These are phyloP conservation scores for Anniella stebbinsi DNA, from an alignment of 2,797 vertebrate species.

Conservation along the genomic window DNA sequence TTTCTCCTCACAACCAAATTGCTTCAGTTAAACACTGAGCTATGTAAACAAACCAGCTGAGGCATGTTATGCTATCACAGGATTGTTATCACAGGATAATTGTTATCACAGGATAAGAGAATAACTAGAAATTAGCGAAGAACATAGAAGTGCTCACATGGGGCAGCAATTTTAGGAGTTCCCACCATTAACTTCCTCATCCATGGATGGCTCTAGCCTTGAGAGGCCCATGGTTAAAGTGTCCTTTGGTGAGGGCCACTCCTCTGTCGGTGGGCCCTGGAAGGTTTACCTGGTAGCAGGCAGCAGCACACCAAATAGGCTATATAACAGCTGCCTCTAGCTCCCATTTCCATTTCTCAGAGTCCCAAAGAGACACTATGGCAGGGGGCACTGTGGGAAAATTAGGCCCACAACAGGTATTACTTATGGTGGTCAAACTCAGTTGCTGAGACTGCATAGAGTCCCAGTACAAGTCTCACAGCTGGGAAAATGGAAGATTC, in stretches of 20 bases:
- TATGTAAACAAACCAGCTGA: background rate
- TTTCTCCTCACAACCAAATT: background rate
- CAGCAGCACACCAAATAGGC: no score
- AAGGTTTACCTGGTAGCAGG: background rate
- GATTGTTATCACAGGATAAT: background rate
- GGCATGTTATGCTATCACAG: background rate
- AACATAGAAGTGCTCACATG: no score
- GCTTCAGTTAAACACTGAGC: background rate
- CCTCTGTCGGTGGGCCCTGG: background rate
- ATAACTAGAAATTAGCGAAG: background rate
- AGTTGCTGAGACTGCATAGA: background rate
- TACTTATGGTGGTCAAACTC: background rate
- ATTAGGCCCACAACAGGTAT: background rate
- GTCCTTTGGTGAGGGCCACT: background rate
- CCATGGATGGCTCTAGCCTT: no score
- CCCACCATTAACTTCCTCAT: no score
- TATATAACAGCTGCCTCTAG: no score
- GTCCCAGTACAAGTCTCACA: background rate
- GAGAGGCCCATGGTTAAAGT: no score
- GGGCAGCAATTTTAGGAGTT: no score
- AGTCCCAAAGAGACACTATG: background rate
- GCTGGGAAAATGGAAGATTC: background rate
- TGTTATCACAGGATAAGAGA: background rate
- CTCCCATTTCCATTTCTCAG: background rate
- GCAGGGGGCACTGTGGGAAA: background rate